phyloP scores from a whole-genome alignment of 2,888 invertebrate genomes.

The Drosophila kuntzei region DNA sequence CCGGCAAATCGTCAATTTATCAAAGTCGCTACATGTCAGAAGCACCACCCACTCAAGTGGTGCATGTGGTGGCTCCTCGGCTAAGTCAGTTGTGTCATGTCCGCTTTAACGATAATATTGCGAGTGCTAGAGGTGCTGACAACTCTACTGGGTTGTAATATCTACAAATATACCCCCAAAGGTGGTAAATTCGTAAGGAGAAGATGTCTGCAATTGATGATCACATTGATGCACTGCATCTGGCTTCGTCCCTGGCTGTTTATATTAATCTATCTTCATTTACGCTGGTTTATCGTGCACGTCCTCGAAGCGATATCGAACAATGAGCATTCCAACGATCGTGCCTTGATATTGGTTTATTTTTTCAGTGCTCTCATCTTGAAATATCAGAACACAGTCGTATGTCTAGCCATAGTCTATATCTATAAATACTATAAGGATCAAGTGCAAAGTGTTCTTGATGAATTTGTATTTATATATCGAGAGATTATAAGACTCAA shows the following conservation, averaged over 20 bases:
- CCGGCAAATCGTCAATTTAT: slow-evolving; percentile 41
- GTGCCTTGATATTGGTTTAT: slow-evolving; percentile 25
- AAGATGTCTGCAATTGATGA: slow-evolving; percentile 3
- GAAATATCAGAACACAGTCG: slow-evolving; percentile 19
- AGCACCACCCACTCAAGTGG: slow-evolving; percentile 6
- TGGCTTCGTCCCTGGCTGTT: slow-evolving; percentile 55
- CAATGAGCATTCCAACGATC: not conserved
- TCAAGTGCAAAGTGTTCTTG: slow-evolving; percentile 24
- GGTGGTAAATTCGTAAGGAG: slow-evolving; percentile 21
- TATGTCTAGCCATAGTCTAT: slow-evolving; percentile 8
- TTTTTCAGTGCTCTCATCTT: not conserved
- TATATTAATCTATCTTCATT: not conserved
- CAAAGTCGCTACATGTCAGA: slow-evolving; percentile 45
- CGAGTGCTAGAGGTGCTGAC: slow-evolving; percentile 42
- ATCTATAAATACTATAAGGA: slow-evolving; percentile 20
- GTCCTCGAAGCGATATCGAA: not conserved
- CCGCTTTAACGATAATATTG: slow-evolving; percentile 49
- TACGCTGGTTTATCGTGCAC: fast-evolving
- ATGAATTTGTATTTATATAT: slow-evolving; percentile 36
- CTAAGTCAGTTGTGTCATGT: slow-evolving; percentile 57
- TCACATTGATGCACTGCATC: slow-evolving; percentile 42
- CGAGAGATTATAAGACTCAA: slow-evolving; percentile 14
- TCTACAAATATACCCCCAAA: slow-evolving; percentile 35
- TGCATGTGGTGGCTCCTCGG: slow-evolving; percentile 1
- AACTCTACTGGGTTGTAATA: slow-evolving; percentile 51